These are phyloP conservation scores for Dilophus febrilis DNA, from an alignment of 2,888 invertebrate genomes.

Conservation along the genomic window DNA sequence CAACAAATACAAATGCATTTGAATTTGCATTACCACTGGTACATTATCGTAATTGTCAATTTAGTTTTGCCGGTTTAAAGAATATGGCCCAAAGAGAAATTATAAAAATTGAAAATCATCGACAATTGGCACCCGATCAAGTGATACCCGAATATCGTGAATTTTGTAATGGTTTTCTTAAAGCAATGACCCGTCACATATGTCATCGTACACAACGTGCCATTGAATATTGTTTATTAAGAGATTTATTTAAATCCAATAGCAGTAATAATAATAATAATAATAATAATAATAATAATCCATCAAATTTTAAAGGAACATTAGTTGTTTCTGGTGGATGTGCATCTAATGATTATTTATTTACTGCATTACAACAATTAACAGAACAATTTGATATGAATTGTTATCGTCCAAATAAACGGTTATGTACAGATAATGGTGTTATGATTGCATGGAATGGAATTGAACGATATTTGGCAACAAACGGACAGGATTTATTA, in stretches of 20 bases:
- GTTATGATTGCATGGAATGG: conserved; percentile 99
- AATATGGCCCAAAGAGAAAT: conserved; percentile 40
- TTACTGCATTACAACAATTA: conserved; percentile 46
- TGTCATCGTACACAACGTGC: conserved; percentile 70
- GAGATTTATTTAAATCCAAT: conserved; percentile 44
- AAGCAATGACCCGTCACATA: conserved; percentile 57
- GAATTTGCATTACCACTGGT: conserved; percentile 47
- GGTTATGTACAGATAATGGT: conserved; percentile 92
- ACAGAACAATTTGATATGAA: conserved; percentile 46
- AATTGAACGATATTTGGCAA: conserved; percentile 46
- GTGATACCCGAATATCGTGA: conserved; percentile 60
- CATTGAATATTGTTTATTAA: conserved; percentile 48
- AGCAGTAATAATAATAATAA: no score
- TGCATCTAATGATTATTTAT: conserved; percentile 79
- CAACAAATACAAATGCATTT: conserved; percentile 45
- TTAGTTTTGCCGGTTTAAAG: conserved; percentile 76
- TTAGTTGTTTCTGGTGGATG: conserved; percentile 80
- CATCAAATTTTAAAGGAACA: conserved; percentile 21
- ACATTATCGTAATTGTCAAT: conserved; percentile 61
- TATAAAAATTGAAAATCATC: conserved; percentile 37
- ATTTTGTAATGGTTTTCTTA: conserved; percentile 73
- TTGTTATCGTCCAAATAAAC: conserved; percentile 59
- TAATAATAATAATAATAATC: conserved; percentile 32
- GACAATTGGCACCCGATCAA: conserved; percentile 44
- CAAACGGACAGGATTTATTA: conserved; percentile 16